Percentiles rank a stretch among this genome's conserved stretches.
Evolutionary conservation across 2,888 invertebrate species (phyloP).

Genomic region (Platypus cylindrus): DNA sequence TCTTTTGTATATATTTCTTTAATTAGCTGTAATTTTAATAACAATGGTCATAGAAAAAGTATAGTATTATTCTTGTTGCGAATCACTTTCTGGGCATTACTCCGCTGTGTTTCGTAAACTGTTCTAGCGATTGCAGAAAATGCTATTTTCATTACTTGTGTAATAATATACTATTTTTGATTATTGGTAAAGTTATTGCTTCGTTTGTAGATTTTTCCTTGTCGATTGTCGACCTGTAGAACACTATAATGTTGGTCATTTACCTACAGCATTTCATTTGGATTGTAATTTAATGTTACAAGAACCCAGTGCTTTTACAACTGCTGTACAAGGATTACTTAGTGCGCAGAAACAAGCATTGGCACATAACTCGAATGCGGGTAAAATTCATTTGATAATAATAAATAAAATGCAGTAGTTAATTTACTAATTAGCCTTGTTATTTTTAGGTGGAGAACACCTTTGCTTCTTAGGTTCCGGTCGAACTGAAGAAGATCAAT

Average conservation of each 20-base stretch:
- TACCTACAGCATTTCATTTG: constrained; percentile 94
- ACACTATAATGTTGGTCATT: constrained; percentile 93
- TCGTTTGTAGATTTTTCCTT: constrained; percentile 61
- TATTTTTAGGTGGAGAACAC: constrained; percentile 57
- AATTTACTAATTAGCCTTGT: constrained; percentile 1
- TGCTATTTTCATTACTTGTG: too few species aligned
- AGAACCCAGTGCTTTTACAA: constrained; percentile 88
- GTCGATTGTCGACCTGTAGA: constrained; percentile 95
- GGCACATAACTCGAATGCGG: constrained; percentile 74
- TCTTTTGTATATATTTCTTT: too few species aligned
- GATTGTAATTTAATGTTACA: constrained; percentile 96
- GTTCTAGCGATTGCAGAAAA: too few species aligned
- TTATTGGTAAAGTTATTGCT: too few species aligned
- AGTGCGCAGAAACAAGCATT: constrained; percentile 81
- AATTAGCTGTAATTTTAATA: too few species aligned
- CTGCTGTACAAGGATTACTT: constrained; percentile 84
- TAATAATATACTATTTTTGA: too few species aligned
- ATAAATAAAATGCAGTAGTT: neutral
- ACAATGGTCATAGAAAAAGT: too few species aligned
- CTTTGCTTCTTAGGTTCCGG: constrained; percentile 91
- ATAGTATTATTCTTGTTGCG: too few species aligned
- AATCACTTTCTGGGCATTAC: too few species aligned
- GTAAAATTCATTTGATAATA: constrained; percentile 16
- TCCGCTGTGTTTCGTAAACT: too few species aligned
- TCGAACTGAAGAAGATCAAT: constrained; percentile 84